Conservation (phyloP, 2,888 invertebrate genomes). For the Bellardia bayeri region DNA sequence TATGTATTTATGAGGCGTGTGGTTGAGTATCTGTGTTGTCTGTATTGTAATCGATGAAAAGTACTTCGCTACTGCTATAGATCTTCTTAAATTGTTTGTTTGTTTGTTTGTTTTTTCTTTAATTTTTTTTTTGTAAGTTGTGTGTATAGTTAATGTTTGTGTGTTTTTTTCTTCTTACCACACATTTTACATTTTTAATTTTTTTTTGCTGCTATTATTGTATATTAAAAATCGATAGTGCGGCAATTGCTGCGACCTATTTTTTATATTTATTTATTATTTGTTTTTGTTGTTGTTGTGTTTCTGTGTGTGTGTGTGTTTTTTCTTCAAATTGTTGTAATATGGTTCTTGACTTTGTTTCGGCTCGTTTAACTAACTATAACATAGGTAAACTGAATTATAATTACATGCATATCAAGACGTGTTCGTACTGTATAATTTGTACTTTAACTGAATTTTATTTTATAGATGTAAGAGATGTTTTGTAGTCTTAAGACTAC, state of each 20-base stretch:
- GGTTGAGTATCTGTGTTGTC: conserved; percentile 1
- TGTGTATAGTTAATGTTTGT: neutral
- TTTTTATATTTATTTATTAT: conserved; percentile 38
- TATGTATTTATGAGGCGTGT: conserved; percentile 22
- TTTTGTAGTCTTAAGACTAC: conserved; percentile 4
- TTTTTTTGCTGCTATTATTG: conserved; percentile 4
- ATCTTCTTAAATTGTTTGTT: conserved; percentile 40
- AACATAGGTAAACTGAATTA: conserved; percentile 32
- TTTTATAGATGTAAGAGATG: conserved; percentile 20
- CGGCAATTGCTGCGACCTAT: conserved; percentile 73
- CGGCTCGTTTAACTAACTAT: conserved; percentile 59
- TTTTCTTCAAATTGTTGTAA: conserved; percentile 34
- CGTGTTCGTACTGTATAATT: neutral
- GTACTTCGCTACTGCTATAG: conserved; percentile 27
- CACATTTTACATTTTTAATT: conserved; percentile 7
- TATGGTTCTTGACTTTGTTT: conserved; percentile 64
- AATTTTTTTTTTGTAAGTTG: neutral
- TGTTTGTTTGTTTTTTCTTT: conserved; percentile 7
- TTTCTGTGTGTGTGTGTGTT: neutral
- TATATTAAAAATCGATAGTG: conserved; percentile 73
- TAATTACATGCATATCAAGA: conserved; percentile 47
- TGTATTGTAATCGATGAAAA: conserved; percentile 45
- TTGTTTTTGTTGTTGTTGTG: conserved; percentile 9
- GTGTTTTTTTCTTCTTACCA: conserved; percentile 48
- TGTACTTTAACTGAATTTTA: conserved; percentile 19